Evolutionary conservation across 2,113 vertebrate genomes (phyloP).

Genomic region (Junco hyemalis): DNA sequence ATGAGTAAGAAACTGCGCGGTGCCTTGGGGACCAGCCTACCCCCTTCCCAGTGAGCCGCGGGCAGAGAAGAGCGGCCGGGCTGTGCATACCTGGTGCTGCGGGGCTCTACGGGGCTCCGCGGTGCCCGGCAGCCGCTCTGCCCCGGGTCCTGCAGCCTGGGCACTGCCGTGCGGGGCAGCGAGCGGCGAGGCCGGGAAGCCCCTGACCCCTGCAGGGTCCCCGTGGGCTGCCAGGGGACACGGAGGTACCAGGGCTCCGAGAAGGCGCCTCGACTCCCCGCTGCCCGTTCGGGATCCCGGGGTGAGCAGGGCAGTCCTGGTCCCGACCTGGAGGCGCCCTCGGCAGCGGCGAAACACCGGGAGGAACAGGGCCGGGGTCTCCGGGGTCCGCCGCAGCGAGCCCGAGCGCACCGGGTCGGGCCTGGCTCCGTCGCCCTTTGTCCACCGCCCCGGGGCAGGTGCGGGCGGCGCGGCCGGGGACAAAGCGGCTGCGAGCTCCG

Average conservation of each 20-base stretch:
- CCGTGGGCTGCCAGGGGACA: not conserved
- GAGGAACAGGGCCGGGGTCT: not conserved
- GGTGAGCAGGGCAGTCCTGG: not conserved
- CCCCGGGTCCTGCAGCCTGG: not conserved
- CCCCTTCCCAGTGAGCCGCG: not conserved
- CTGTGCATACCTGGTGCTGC: not conserved
- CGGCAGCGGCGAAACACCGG: not conserved
- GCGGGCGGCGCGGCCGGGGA: not conserved
- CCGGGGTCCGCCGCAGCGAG: not conserved
- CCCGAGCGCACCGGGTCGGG: not conserved
- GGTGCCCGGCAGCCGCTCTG: not conserved
- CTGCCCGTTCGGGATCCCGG: not conserved
- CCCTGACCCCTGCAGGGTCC: not conserved
- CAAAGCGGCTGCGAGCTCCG: not conserved
- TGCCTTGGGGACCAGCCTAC: not conserved
- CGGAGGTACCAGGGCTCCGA: not conserved
- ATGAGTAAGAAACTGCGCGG: not conserved
- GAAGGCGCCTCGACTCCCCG: not conserved
- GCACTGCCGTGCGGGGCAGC: not conserved
- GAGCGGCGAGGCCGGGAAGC: not conserved
- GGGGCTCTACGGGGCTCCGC: not conserved
- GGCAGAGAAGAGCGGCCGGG: not conserved
- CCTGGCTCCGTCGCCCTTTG: not conserved
- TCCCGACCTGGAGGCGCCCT: not conserved
- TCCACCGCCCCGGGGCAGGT: conserved; percentile 23